A percentile compares a stretch with the other conserved stretches of the same genome.
phyloP scores from a whole-genome alignment of 2,797 vertebrate genomes.

The Myiotriccus ornatus region DNA sequence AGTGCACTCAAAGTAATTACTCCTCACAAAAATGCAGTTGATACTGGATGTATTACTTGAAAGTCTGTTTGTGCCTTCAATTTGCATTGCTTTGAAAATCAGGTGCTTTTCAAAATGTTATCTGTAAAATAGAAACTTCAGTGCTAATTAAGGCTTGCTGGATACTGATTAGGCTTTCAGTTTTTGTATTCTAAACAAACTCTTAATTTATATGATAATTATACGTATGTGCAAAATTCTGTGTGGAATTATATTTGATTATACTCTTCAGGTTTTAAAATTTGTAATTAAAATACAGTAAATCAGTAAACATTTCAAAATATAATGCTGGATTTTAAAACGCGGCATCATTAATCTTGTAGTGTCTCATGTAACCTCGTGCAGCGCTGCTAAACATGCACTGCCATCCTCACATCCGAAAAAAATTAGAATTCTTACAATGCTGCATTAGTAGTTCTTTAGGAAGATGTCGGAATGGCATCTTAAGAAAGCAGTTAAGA shows the following conservation, averaged over 20 bases:
- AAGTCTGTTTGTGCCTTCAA: not conserved
- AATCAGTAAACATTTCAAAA: not conserved
- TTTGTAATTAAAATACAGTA: not conserved
- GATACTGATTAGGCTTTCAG: not conserved
- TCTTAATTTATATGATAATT: not conserved
- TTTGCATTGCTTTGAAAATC: not conserved
- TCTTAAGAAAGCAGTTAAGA: too few relatives aligned
- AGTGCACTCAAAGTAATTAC: not conserved
- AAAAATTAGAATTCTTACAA: not conserved
- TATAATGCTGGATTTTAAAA: not conserved
- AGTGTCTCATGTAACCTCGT: not conserved
- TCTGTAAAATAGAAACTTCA: not conserved
- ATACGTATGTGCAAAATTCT: not conserved
- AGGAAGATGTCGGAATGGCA: too few relatives aligned
- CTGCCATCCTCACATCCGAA: not conserved
- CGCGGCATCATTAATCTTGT: not conserved
- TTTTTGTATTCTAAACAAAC: not conserved
- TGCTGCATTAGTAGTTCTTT: too few relatives aligned
- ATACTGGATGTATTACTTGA: not conserved
- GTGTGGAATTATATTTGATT: not conserved
- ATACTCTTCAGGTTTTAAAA: not conserved
- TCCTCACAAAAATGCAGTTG: not conserved
- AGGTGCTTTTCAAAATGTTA: not conserved
- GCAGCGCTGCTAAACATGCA: not conserved
- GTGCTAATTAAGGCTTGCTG: not conserved